Conservation (phyloP, 2,113 vertebrate species). For the Halcyon senegalensis region DNA sequence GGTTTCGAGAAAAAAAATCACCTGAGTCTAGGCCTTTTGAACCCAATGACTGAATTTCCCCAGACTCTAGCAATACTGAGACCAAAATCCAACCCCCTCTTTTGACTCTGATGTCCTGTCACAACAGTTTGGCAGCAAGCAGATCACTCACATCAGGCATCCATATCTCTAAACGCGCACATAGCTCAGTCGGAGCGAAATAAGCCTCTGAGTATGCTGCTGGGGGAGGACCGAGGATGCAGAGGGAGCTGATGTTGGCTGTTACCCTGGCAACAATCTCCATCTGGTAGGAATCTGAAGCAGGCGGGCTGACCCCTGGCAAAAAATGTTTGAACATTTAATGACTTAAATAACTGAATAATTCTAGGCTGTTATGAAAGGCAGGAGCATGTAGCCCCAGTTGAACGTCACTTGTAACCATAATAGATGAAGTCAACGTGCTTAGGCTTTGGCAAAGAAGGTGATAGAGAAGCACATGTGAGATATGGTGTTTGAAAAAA, state of each 20-base stretch:
- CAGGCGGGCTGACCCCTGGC: neutral
- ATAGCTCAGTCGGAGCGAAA: neutral
- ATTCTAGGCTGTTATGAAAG: neutral
- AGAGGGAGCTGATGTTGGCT: constrained; percentile 26
- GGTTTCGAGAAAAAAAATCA: neutral
- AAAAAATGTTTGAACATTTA: constrained; percentile 12
- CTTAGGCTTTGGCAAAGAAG: neutral
- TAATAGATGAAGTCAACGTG: neutral
- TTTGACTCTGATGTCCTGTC: neutral
- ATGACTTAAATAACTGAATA: neutral
- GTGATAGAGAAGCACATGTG: neutral
- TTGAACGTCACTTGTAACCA: neutral
- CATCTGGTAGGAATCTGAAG: neutral
- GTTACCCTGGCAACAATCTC: constrained; percentile 52
- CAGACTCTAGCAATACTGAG: neutral
- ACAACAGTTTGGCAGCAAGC: neutral
- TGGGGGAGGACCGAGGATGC: neutral
- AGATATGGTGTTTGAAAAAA: neutral
- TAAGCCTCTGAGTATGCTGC: neutral
- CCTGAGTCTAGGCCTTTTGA: neutral
- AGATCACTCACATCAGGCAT: neutral
- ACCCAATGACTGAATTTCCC: neutral
- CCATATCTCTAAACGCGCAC: neutral
- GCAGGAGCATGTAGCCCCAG: neutral
- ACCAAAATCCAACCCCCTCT: neutral